Conservation (phyloP, 2,888 invertebrate species). For the Cosmopolites sordidus region DNA sequence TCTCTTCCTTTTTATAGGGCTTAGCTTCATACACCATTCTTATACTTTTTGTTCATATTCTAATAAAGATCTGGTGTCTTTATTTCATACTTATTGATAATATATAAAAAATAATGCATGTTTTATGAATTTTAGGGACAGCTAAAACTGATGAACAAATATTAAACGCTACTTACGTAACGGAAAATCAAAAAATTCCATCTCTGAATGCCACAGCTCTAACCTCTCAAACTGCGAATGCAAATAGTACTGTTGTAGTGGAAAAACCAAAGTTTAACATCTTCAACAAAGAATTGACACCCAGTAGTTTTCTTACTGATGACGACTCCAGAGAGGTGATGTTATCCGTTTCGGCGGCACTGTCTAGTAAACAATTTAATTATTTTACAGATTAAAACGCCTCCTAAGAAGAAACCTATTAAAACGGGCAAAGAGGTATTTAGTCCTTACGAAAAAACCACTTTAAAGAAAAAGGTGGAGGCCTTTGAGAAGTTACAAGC, state of each 20-base stretch:
- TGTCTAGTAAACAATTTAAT: neutral
- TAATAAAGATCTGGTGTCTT: too few relatives aligned
- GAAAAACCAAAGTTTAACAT: slow-evolving; percentile 16
- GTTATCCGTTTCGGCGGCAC: too few relatives aligned
- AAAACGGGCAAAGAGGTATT: slow-evolving; percentile 40
- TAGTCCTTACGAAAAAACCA: slow-evolving; percentile 57
- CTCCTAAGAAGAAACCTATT: slow-evolving; percentile 25
- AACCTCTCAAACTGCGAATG: neutral
- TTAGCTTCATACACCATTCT: too few relatives aligned
- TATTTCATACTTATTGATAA: too few relatives aligned
- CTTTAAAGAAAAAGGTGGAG: slow-evolving; percentile 58
- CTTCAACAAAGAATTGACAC: slow-evolving; percentile 20
- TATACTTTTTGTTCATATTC: too few relatives aligned
- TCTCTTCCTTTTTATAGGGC: too few relatives aligned
- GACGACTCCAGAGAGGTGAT: slow-evolving; percentile 33
- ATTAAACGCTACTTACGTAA: slow-evolving; percentile 8
- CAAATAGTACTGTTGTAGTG: slow-evolving; percentile 6
- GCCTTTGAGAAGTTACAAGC: slow-evolving; percentile 53
- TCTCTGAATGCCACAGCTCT: neutral
- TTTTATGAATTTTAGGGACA: neutral
- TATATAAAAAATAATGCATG: too few relatives aligned
- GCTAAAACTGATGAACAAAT: neutral
- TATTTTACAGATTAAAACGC: slow-evolving; percentile 18
- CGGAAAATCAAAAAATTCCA: neutral
- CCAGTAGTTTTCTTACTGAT: slow-evolving; percentile 31